Evolutionary conservation across 1,140 invertebrate genomes (phyloP).

Genomic region (Drosophila mauritiana): DNA sequence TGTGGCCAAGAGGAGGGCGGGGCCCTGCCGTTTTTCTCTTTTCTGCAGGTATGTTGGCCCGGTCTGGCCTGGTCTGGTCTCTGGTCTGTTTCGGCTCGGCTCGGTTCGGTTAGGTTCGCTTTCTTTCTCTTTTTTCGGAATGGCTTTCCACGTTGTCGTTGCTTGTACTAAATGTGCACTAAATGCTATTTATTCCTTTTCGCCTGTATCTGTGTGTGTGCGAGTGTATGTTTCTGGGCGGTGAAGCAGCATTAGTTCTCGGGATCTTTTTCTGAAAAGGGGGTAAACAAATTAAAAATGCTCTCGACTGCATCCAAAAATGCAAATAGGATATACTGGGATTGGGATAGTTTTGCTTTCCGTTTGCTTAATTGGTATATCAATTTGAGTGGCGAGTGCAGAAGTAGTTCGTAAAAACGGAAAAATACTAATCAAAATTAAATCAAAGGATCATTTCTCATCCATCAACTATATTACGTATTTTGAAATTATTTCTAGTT

Average conservation of each 20-base stretch:
- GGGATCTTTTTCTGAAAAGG: constrained; percentile 4
- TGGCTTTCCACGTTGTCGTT: constrained; percentile 60
- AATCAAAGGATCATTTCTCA: too few relatives aligned
- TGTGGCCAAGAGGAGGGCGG: constrained; percentile 7
- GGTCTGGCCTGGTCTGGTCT: constrained; percentile 17
- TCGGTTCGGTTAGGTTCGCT: constrained; percentile 19
- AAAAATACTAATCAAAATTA: too few relatives aligned
- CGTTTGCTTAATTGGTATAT: neutral
- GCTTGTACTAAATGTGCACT: constrained; percentile 75
- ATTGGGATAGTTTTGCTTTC: neutral
- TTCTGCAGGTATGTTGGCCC: constrained; percentile 59
- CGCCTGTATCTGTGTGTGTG: constrained; percentile 1
- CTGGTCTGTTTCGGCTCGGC: constrained; percentile 22
- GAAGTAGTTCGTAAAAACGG: neutral
- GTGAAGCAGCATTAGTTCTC: constrained; percentile 31
- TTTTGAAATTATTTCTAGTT: too few relatives aligned
- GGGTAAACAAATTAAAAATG: constrained; percentile 33
- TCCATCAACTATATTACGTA: too few relatives aligned
- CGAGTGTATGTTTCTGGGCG: constrained; percentile 11
- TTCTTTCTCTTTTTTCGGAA: constrained; percentile 60
- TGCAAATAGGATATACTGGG: neutral
- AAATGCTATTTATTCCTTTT: constrained; percentile 71
- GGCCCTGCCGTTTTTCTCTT: neutral
- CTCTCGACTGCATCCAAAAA: constrained; percentile 11
- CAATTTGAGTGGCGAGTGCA: neutral